A percentile compares a stretch with the other conserved stretches of the same genome.
Evolutionary conservation across 2,888 invertebrate genomes (phyloP).

Genomic region (Aphidius colemani): DNA sequence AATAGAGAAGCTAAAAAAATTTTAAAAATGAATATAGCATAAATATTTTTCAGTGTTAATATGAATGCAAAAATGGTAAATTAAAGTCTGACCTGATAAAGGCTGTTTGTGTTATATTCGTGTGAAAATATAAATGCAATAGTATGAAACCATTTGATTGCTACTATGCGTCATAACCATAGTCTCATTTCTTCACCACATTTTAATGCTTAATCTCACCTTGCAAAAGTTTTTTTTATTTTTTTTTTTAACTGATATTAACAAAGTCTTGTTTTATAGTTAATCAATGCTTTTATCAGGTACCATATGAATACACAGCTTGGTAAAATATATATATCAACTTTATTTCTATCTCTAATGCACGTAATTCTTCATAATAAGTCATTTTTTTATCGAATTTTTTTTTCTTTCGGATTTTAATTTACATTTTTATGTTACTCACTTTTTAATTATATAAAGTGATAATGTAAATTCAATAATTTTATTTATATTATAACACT

Average conservation of each 20-base stretch:
- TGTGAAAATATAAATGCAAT: no score
- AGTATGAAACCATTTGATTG: no score
- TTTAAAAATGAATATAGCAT: not conserved
- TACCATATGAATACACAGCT: constrained; percentile 16
- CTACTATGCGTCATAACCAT: no score
- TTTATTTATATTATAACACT: no score
- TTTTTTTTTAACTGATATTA: constrained; percentile 4
- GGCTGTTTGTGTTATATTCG: no score
- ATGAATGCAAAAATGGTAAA: not conserved
- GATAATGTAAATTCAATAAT: no score
- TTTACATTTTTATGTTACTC: no score
- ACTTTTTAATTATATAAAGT: no score
- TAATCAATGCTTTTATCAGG: constrained; percentile 39
- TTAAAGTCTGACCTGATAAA: not conserved
- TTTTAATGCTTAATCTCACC: constrained; percentile 41
- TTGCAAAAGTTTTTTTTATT: constrained; percentile 35
- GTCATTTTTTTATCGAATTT: no score
- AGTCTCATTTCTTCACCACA: constrained; percentile 26
- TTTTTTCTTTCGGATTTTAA: no score
- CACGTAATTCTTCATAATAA: no score
- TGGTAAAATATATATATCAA: constrained; percentile 9
- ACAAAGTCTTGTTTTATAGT: constrained; percentile 36
- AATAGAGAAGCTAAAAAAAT: not conserved
- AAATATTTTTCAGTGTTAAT: not conserved
- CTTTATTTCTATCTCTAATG: not conserved